Evolutionary conservation across 2,797 vertebrate genomes (phyloP).

Genomic region (Poeciliopsis turneri): DNA sequence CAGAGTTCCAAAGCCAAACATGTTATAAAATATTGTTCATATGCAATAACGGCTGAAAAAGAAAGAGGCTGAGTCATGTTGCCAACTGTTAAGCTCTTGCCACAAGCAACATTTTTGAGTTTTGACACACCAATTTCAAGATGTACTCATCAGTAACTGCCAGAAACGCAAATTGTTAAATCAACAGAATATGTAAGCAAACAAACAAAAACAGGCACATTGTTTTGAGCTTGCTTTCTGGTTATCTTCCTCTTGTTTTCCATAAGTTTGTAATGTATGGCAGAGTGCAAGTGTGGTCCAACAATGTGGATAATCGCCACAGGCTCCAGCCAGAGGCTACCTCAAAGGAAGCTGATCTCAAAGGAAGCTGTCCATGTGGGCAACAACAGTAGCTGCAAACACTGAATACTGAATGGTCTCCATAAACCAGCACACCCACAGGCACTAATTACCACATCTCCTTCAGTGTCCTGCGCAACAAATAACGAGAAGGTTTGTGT

Average conservation of each 20-base stretch:
- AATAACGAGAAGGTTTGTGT: constrained; percentile 30
- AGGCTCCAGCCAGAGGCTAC: constrained; percentile 49
- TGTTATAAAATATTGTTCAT: constrained; percentile 70
- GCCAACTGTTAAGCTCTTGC: constrained; percentile 34
- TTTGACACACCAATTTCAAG: constrained; percentile 9
- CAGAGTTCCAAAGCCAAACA: constrained; percentile 47
- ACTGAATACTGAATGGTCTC: constrained; percentile 55
- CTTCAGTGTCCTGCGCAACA: constrained; percentile 34
- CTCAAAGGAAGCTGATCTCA: constrained; percentile 56
- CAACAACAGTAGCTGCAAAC: constrained; percentile 36
- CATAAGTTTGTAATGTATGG: constrained; percentile 39
- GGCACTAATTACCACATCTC: constrained; percentile 50
- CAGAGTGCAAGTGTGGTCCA: constrained; percentile 23
- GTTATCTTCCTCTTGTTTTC: background rate
- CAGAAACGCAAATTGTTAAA: background rate
- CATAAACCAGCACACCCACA: constrained; percentile 35
- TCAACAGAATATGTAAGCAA: background rate
- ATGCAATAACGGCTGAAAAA: constrained; percentile 38
- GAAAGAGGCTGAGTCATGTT: constrained; percentile 21
- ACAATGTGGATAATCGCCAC: constrained; percentile 36
- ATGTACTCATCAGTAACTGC: background rate
- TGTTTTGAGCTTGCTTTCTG: background rate
- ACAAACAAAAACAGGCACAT: background rate
- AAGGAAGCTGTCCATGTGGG: constrained; percentile 51
- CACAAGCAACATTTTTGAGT: constrained; percentile 12